Conservation (phyloP, 1,140 invertebrate genomes). For the Helicoverpa armigera region DNA sequence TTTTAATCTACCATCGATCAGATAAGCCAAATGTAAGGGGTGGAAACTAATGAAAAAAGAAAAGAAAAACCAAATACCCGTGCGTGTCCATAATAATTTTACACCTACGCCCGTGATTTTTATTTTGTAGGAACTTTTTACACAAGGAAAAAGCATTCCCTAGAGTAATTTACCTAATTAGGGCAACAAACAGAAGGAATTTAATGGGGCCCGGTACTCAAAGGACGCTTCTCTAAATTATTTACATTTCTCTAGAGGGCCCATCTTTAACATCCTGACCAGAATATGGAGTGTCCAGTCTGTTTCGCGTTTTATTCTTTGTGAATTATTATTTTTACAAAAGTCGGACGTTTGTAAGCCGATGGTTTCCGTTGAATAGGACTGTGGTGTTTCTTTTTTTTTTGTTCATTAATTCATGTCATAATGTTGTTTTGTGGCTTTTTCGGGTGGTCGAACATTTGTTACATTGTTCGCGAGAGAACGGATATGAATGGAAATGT, state of each 20-base stretch:
- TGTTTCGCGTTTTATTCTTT: slow-evolving; percentile 9
- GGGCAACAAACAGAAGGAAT: slow-evolving; percentile 55
- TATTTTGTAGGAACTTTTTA: slow-evolving; percentile 40
- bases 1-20: slow-evolving; percentile 31
- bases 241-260: slow-evolving; percentile 48
- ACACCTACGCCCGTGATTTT: slow-evolving; percentile 51
- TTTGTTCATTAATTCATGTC: slow-evolving; percentile 39
- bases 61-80: slow-evolving; percentile 8
- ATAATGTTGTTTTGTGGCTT: slow-evolving; percentile 33
- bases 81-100: slow-evolving; percentile 41
- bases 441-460: slow-evolving; percentile 36
- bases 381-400: slow-evolving; percentile 13
- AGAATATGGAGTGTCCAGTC: slow-evolving; percentile 21
- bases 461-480: slow-evolving; percentile 19
- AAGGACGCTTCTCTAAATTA: slow-evolving; percentile 51
- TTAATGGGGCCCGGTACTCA: slow-evolving; percentile 53
- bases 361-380: slow-evolving; percentile 29
- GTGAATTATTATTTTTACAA: slow-evolving; percentile 32
- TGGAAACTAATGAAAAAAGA: not conserved
- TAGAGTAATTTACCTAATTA: slow-evolving; percentile 56
- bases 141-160: slow-evolving; percentile 49
- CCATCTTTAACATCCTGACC: slow-evolving; percentile 38
- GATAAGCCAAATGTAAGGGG: not conserved
- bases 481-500: slow-evolving; percentile 7
- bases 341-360: slow-evolving; percentile 21